phyloP scores from a whole-genome alignment of 2,797 vertebrate species.

The Oreortyx pictus region DNA sequence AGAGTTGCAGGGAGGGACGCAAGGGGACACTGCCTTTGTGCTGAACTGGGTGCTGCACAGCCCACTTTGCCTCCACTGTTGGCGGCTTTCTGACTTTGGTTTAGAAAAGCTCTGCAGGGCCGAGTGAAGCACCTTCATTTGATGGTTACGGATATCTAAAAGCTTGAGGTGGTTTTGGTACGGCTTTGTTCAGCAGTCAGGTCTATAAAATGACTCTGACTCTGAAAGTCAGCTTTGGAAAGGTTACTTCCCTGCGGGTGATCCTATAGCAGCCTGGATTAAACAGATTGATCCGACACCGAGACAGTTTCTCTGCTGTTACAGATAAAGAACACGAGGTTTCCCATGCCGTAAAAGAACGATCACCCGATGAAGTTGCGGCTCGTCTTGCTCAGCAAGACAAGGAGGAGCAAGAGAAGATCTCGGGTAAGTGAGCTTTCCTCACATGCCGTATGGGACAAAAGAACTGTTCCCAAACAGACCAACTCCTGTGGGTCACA shows the following conservation, averaged over 20 bases:
- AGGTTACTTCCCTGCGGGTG: background rate
- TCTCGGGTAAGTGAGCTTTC: slow-evolving; percentile 79
- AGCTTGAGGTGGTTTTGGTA: background rate
- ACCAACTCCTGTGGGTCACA: background rate
- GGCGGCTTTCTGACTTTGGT: background rate
- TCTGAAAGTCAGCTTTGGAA: background rate
- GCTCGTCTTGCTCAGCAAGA: slow-evolving; percentile 90
- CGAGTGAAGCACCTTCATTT: background rate
- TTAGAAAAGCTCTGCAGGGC: background rate
- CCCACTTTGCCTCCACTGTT: background rate
- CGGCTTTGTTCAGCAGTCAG: background rate
- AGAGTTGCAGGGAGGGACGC: background rate
- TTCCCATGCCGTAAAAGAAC: slow-evolving; percentile 80
- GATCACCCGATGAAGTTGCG: slow-evolving; percentile 89
- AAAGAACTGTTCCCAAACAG: background rate
- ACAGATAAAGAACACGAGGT: slow-evolving; percentile 74
- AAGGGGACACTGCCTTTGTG: background rate
- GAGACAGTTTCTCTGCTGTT: slow-evolving; percentile 39
- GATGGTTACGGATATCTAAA: background rate
- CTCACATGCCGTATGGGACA: accelerated
- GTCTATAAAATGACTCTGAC: background rate
- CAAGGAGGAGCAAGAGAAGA: slow-evolving; percentile 83
- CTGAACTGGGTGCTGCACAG: background rate
- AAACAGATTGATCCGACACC: background rate
- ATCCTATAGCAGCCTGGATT: background rate